Evolutionary conservation across 2,888 invertebrate species (phyloP), one percentile per base, ranked within the genome.

Genomic region (Stenurella melanura): DNA sequence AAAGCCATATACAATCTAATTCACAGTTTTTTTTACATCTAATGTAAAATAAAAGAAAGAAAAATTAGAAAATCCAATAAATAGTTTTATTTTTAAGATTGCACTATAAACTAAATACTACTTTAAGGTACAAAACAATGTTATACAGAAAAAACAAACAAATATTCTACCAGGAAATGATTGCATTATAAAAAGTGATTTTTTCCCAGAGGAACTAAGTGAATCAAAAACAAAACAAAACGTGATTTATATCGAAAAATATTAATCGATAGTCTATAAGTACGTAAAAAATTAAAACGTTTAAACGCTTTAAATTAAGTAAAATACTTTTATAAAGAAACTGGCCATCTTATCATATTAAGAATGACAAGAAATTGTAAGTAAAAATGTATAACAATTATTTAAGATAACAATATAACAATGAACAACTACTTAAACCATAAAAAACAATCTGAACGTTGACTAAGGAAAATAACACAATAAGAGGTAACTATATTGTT

Each of bases 401-500:
- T 82, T 79, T 75, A 81, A 83, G 82, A 84, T 82, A 83, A 83
- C 83, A 85, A 84, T 61, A 87, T 86, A 87, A 88, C 87, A 85
- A 84, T 81, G 79, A 86, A 85, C 85, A 87, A 86, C 83, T 86
- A 87, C 85, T 85, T 83, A 86, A 82, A 84, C 83, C 82, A 81
- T 84, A 81, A 78, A 85, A 82, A 85, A 83, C 84, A 85, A 84
- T 82, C 78, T 75, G 76, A 78, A 84, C 80, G 79, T 85, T 76
- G 86, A 85, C 86, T 85, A 84, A 82, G 63, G 75, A 66, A 74
- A 74, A 69, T 80, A 78, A 80, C 74, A 75, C 74, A 69, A 74
- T 69, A 38, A 69, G 58, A 57, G 69, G 69, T 69, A 69, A 69
- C 69, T 69, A 69, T 69, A 69, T 69, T 69, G 69, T 71, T 66